Evolutionary conservation across 1,140 invertebrate genomes (phyloP), one percentile per base, ranked within the genome.

Genomic region (Acyrthosiphon pisum): DNA sequence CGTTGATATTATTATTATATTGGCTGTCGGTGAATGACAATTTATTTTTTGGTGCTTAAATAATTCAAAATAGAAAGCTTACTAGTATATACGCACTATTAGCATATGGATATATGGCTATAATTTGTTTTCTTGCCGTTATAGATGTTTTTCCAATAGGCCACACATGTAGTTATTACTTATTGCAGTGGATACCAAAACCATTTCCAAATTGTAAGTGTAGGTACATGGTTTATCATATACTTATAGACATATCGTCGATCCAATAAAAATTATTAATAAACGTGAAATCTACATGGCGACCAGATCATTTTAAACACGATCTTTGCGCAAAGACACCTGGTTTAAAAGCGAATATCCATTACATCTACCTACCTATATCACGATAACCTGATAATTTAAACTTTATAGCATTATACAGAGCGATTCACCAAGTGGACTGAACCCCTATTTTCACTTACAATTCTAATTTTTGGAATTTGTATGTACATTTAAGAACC

Each of bases 21-120:
- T 20, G 60, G 23, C 18, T 26, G 50, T 41, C 48, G 41, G n/a
- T 44, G 26, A 41, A 91, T 91, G 90, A 91, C 60, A 76, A 35
- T 91, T 41, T 37, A 60, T 90, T 90, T 90, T 91, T 60, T 68
- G 8, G 1, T 68, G 56, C 11, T 90, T 26, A 41, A 41, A 76
- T 76, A 86, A 83, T 56, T 68, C 89, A 41, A 90, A 44, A 90
- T 90, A 90, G 89, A 90, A 90, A 90, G 89, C 30, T 90, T 83
- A 37, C 7, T 22, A 37, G 6, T 18, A 41, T 23, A 41, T 41
- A 41, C 41, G 41, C 41, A 41, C 41, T 41, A n/a, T n/a, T 41
- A 83, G 41, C 81, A 83, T 1, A 7, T 41, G n/a, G 30, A 76
- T 4, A 41, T 76, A 18, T 76, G 30, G 18, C 60, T 76, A n/a